phyloP scores from a whole-genome alignment of 1,140 invertebrate genomes.

The Chelonus insularis region DNA sequence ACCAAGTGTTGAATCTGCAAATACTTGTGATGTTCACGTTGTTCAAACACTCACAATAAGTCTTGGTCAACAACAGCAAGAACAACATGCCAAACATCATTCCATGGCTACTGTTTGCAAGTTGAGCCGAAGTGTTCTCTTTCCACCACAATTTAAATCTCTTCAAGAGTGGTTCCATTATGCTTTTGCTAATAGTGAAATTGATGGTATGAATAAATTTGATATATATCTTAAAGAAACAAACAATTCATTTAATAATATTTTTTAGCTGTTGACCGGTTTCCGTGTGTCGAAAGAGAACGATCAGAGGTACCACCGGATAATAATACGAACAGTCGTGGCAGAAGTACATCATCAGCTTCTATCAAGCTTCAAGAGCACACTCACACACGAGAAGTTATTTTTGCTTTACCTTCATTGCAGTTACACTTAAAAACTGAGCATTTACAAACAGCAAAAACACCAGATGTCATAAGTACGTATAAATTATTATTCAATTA shows the following conservation, averaged over 20 bases:
- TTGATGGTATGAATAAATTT: conserved; percentile 74
- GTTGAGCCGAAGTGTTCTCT: conserved; percentile 86
- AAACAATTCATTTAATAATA: too few relatives aligned
- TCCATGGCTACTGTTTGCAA: conserved; percentile 92
- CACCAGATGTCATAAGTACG: conserved; percentile 73
- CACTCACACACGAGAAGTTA: conserved; percentile 90
- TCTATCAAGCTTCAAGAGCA: conserved; percentile 74
- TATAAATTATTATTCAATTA: conserved; percentile 18
- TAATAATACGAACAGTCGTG: conserved; percentile 46
- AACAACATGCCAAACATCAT: conserved; percentile 73
- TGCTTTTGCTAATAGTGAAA: conserved; percentile 89
- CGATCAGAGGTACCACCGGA: conserved; percentile 56
- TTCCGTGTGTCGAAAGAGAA: conserved; percentile 82
- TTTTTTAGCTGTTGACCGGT: conserved; percentile 87
- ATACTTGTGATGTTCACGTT: conserved; percentile 68
- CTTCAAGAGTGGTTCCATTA: conserved; percentile 97
- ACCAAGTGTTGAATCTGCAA: conserved; percentile 64
- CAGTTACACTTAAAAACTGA: conserved; percentile 92
- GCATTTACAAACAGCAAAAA: conserved; percentile 76
- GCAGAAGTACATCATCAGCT: conserved; percentile 54
- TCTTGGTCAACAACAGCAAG: conserved; percentile 72
- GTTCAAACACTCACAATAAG: conserved; percentile 88
- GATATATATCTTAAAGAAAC: conserved; percentile 13
- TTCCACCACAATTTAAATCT: conserved; percentile 92
- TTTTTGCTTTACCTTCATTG: conserved; percentile 91